Conservation (phyloP, 2,888 invertebrate species). For the Eupelmus urozonus region DNA sequence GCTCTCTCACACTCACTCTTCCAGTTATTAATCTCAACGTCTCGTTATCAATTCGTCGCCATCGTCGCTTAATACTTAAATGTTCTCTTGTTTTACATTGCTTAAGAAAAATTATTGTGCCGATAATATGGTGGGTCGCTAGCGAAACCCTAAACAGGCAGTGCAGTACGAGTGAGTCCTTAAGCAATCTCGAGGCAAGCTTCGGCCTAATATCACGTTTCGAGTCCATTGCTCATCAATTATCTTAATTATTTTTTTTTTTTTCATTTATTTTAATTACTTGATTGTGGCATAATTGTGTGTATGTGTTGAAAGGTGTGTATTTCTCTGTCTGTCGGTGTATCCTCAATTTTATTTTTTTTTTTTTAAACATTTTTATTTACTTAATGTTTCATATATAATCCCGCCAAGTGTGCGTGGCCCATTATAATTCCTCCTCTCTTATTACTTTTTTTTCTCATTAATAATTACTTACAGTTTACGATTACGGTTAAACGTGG, state of each 20-base stretch:
- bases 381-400: constrained; percentile 41
- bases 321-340: constrained; percentile 36
- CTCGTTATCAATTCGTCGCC: constrained; percentile 59
- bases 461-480: constrained; percentile 73
- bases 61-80: constrained; percentile 54
- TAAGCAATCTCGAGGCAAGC: constrained; percentile 78
- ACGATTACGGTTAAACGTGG: constrained; percentile 69
- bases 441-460: constrained; percentile 60
- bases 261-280: constrained; percentile 54
- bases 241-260: constrained; percentile 68
- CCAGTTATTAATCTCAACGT: neutral
- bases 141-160: constrained; percentile 77
- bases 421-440: constrained; percentile 51
- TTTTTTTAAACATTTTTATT: constrained; percentile 59
- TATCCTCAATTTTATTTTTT: constrained; percentile 63
- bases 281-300: constrained; percentile 54
- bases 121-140: constrained; percentile 77
- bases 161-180: constrained; percentile 77
- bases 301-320: constrained; percentile 53
- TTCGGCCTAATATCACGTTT: constrained; percentile 78
- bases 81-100: constrained; percentile 68
- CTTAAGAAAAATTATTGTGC: constrained; percentile 78
- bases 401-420: constrained; percentile 30
- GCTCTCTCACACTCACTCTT: neutral
- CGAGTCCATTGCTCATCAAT: constrained; percentile 76